Conservation (phyloP, 2,797 vertebrate species). For the Pantherophis alleghaniensis region DNA sequence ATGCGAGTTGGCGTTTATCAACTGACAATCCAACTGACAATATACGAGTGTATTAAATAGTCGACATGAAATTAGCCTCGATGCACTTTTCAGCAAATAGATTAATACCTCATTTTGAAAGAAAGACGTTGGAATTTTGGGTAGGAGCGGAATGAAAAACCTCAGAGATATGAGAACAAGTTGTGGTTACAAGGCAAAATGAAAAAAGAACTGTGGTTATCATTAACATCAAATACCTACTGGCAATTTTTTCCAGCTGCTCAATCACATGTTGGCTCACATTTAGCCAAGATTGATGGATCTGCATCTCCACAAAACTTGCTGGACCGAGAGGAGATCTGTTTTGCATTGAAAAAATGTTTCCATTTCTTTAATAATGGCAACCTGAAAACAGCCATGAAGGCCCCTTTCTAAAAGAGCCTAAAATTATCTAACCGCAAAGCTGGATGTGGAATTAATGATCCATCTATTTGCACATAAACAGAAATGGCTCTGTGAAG, state of each 20-base stretch:
- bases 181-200: not conserved
- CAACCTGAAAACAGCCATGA: not conserved
- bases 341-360: not conserved
- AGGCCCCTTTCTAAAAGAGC: not conserved
- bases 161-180: not conserved
- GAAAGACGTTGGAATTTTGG: not conserved
- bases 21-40: not conserved
- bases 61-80: not conserved
- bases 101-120: not conserved
- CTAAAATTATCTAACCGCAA: not conserved
- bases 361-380: not conserved
- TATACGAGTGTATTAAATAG: not conserved
- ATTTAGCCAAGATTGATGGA: not conserved
- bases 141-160: not conserved
- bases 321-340: not conserved
- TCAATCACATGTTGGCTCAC: not conserved
- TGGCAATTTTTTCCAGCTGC: not conserved
- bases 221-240: not conserved
- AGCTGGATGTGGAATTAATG: not conserved
- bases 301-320: not conserved
- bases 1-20: not conserved
- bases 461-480: not conserved
- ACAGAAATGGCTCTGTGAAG: not conserved
- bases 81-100: not conserved
- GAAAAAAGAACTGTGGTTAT: not conserved